Evolutionary conservation across 1,140 invertebrate species (phyloP), one percentile per base, ranked within the genome.

Genomic region (Berghia stephanieae): DNA sequence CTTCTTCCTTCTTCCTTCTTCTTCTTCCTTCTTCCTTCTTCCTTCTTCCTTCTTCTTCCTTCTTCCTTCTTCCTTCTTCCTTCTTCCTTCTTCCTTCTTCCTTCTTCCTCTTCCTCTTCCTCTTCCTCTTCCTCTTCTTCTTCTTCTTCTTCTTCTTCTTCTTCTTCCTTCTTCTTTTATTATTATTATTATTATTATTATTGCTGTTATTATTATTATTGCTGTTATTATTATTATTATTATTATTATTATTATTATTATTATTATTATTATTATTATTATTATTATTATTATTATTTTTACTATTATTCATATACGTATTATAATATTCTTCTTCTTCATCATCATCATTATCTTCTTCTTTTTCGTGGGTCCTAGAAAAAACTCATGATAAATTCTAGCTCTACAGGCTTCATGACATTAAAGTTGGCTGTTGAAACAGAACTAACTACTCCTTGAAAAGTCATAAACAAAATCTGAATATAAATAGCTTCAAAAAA

Each of bases 241-340:
- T 63, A 40, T 44, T 63, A 10, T 77, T 63, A 70, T 40, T 40
- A 57, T 49, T 44, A 72, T 46, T 44, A 72, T 72, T 36, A 49
- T 72, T 44, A 72, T 46, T 44, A 72, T 72, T 44, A 72, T 46
- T 44, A 49, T 46, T 44, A 49, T 72, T 44, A 72, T 46, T 44
- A 57, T 72, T 44, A 72, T 46, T 44, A 72, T 49, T 44, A 72
- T 46, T 44, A 72, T 46, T 44, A 72, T 72, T 44, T 46, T 72
- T 31, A 60, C 21, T 31, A 60, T 60, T 31, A 21, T 60, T 31
- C 8, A 27, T 31, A 21, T 21, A n/a, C 8, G 24, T 31, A 21
- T 60, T 31, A 21, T 21, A n/a, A 60, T 60, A n/a, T 27, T 21
- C 55, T 27, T 60, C 55, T 27, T 60, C 55, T 27, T 52, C 46